Percentiles rank a stretch among this genome's conserved stretches.
Conservation (phyloP, 2,797 vertebrate genomes). For the Dicrostonyx torquatus region DNA sequence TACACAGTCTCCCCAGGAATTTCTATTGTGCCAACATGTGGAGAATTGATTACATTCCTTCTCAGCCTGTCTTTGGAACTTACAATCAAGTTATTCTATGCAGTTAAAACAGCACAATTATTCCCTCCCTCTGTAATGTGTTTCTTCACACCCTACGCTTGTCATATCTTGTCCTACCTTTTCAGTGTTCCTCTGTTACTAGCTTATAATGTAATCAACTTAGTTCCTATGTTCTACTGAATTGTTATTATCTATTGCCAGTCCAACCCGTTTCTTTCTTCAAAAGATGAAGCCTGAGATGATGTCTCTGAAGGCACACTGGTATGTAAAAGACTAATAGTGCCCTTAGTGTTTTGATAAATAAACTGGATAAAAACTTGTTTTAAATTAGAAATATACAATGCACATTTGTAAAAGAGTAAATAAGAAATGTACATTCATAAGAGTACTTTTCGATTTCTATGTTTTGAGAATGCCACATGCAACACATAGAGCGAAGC, state of each 20-base stretch:
- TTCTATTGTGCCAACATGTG: constrained; percentile 70
- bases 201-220: neutral
- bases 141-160: neutral
- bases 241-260: neutral
- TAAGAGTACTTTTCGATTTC: neutral
- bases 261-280: neutral
- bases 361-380: neutral
- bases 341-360: neutral
- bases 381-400: neutral
- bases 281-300: constrained; percentile 6
- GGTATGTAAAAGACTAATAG: constrained; percentile 5
- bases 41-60: constrained; percentile 63
- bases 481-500: neutral
- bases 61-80: constrained; percentile 64
- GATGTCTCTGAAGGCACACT: neutral
- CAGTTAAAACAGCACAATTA: constrained; percentile 65
- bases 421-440: neutral
- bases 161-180: neutral
- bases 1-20: constrained; percentile 49
- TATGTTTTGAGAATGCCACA: neutral
- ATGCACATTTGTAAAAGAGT: neutral
- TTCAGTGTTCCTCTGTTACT: neutral
- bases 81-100: constrained; percentile 66
- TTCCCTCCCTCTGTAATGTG: constrained; percentile 38
- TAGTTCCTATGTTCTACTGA: neutral